Evolutionary conservation across 2,888 invertebrate genomes (phyloP).

Genomic region (Pedicia rivosa): DNA sequence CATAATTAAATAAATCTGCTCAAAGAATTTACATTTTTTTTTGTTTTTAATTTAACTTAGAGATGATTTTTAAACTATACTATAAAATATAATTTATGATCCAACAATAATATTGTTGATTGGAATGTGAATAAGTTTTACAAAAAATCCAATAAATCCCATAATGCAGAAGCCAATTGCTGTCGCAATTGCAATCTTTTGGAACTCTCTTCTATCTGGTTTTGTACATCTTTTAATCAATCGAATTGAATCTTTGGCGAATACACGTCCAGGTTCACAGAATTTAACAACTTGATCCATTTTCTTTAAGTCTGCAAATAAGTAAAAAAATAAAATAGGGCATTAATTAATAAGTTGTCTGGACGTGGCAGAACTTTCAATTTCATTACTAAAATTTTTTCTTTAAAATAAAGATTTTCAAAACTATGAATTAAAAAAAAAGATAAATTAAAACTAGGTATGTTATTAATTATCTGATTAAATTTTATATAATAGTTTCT

Average conservation of each 20-base stretch:
- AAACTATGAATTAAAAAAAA: not conserved
- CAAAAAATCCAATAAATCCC: conserved; percentile 99
- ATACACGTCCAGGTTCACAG: conserved; percentile 89
- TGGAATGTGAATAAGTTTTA: conserved; percentile 98
- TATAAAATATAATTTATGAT: conserved; percentile 36
- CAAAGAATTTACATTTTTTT: not conserved
- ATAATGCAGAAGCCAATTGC: conserved; percentile 99
- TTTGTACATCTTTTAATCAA: conserved; percentile 98
- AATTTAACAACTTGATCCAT: conserved; percentile 98
- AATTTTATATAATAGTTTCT: no score
- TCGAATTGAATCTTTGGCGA: conserved; percentile 95
- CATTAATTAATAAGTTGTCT: not conserved
- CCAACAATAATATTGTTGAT: conserved; percentile 94
- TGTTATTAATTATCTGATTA: no score
- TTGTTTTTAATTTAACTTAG: not conserved
- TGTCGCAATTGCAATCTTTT: conserved; percentile 98
- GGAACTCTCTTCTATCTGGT: conserved; percentile 98
- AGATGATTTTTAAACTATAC: not conserved
- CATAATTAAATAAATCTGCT: not conserved
- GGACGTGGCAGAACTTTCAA: not conserved
- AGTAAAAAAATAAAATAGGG: not conserved
- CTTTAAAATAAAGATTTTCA: not conserved
- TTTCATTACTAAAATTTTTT: not conserved
- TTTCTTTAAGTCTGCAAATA: conserved; percentile 15
- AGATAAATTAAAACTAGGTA: no score